These are phyloP conservation scores for Dione vanillae DNA, from an alignment of 2,888 invertebrate species.

Conservation along the genomic window DNA sequence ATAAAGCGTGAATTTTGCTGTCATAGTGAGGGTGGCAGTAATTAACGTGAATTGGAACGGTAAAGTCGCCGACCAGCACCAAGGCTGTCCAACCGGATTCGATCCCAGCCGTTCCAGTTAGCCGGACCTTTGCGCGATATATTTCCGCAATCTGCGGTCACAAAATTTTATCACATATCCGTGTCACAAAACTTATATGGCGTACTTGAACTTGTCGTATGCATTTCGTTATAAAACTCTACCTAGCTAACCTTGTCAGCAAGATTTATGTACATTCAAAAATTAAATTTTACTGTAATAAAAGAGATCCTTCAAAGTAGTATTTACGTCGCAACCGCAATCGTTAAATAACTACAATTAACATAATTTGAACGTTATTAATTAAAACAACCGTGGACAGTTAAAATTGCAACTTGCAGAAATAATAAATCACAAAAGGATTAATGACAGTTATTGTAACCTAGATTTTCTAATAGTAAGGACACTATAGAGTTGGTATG, in stretches of 20 bases:
- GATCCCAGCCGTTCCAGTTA: slow-evolving; percentile 80
- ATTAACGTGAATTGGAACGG: slow-evolving; percentile 80
- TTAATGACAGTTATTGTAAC: slow-evolving; percentile 46
- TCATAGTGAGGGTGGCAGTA: slow-evolving; percentile 61
- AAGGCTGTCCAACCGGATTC: slow-evolving; percentile 82
- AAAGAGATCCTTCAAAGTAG: background rate
- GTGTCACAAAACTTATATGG: slow-evolving; percentile 36
- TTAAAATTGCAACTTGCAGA: slow-evolving; percentile 37
- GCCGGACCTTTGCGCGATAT: slow-evolving; percentile 72
- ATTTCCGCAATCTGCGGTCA: slow-evolving; percentile 68
- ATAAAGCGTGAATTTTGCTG: slow-evolving; percentile 17
- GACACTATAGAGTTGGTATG: slow-evolving; percentile 42
- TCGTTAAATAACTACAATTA: slow-evolving; percentile 20
- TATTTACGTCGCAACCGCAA: slow-evolving; percentile 13
- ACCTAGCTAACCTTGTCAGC: background rate
- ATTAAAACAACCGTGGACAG: slow-evolving; percentile 32
- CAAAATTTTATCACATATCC: slow-evolving; percentile 9
- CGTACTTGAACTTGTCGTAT: slow-evolving; percentile 13
- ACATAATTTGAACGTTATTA: slow-evolving; percentile 33
- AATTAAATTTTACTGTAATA: background rate
- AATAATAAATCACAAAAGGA: slow-evolving; percentile 47
- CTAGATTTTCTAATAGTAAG: slow-evolving; percentile 46
- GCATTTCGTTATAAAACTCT: background rate
- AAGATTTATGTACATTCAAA: background rate
- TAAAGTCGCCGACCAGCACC: slow-evolving; percentile 80